A percentile compares a stretch with the other conserved stretches of the same genome.
Conservation (phyloP, 2,113 vertebrate species). For the Conger conger region DNA sequence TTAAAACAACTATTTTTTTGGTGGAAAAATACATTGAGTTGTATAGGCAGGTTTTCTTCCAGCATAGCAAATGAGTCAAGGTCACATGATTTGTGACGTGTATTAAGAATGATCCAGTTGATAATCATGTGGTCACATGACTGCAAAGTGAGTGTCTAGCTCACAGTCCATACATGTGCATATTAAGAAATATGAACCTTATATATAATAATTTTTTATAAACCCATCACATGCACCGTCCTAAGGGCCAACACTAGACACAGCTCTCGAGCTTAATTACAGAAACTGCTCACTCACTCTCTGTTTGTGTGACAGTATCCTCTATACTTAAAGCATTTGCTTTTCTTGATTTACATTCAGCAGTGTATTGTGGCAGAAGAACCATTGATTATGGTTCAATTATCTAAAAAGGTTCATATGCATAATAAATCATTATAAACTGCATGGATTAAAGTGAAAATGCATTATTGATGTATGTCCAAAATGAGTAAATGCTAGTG, state of each 20-base stretch:
- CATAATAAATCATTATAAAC: not conserved
- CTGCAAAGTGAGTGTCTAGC: too few relatives aligned
- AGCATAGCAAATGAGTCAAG: too few relatives aligned
- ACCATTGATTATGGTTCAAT: not conserved
- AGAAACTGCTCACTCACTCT: not conserved
- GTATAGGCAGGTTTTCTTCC: too few relatives aligned
- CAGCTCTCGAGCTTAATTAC: not conserved
- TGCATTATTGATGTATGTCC: not conserved
- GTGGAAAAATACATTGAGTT: too few relatives aligned
- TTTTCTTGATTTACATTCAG: not conserved
- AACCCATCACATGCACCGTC: not conserved
- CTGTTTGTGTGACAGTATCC: not conserved
- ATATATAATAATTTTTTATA: not conserved
- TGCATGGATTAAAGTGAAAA: not conserved
- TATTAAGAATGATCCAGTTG: too few relatives aligned
- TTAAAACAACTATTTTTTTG: too few relatives aligned
- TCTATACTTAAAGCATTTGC: not conserved
- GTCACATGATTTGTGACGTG: too few relatives aligned
- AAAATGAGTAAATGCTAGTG: not conserved
- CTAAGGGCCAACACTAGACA: not conserved
- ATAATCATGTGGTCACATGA: too few relatives aligned
- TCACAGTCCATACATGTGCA: not conserved
- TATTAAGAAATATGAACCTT: not conserved
- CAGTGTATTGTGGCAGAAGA: not conserved
- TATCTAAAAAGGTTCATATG: not conserved